Evolutionary conservation across 2,797 vertebrate genomes (phyloP).

Genomic region (Myotis planiceps): DNA sequence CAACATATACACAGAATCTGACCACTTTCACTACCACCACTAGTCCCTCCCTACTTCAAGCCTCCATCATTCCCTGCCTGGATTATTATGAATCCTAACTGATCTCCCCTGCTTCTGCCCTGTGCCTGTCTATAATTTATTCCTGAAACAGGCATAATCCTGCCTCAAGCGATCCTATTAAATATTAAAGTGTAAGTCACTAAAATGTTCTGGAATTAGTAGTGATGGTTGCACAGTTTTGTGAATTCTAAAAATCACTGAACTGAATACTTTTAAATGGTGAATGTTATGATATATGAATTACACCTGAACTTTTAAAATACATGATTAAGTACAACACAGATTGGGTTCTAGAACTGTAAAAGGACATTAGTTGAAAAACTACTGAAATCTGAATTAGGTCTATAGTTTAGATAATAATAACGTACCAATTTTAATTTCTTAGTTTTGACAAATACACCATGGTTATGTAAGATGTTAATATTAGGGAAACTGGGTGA

Average conservation of each 20-base stretch:
- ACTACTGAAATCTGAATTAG: neutral
- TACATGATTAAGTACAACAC: neutral
- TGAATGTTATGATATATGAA: neutral
- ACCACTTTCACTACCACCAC: neutral
- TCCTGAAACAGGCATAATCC: slow-evolving; percentile 41
- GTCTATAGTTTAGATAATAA: neutral
- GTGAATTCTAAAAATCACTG: slow-evolving; percentile 28
- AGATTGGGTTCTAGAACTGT: neutral
- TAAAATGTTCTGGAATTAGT: slow-evolving; percentile 26
- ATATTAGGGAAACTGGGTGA: neutral
- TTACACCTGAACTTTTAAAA: neutral
- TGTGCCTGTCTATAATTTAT: slow-evolving; percentile 24
- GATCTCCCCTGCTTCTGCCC: neutral
- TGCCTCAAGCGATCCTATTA: slow-evolving; percentile 44
- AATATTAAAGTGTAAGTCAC: slow-evolving; percentile 37
- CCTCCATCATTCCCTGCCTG: neutral
- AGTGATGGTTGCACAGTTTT: slow-evolving; percentile 7
- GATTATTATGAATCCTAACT: neutral
- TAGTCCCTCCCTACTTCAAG: neutral
- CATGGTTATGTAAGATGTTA: neutral
- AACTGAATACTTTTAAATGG: neutral
- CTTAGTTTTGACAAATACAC: slow-evolving; percentile 39
- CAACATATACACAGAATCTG: neutral
- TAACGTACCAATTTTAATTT: slow-evolving; percentile 20
- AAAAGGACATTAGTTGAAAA: slow-evolving; percentile 42